phyloP scores from a whole-genome alignment of 2,113 vertebrate genomes.

The Microcebus murinus region DNA sequence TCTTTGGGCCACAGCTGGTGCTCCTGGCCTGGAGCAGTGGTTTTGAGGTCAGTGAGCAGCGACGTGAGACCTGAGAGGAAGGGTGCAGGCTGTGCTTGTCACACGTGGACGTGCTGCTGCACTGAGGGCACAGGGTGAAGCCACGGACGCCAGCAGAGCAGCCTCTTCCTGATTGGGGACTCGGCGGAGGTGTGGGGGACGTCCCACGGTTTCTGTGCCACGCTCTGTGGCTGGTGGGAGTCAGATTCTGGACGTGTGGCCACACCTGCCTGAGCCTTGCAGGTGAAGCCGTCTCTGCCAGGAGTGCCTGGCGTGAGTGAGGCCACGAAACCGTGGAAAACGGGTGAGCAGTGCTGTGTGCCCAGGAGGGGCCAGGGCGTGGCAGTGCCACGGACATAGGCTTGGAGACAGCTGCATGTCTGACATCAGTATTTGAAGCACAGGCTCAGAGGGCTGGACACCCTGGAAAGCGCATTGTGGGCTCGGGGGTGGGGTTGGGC shows the following conservation, averaged over 20 bases:
- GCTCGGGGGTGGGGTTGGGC: background rate
- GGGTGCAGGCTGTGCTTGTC: background rate
- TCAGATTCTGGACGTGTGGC: background rate
- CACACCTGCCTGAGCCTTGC: background rate
- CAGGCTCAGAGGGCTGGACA: too few species aligned
- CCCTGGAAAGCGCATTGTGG: background rate
- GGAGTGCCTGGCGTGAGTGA: background rate
- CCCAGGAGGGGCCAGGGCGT: background rate
- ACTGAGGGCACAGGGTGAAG: background rate
- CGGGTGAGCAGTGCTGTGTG: background rate
- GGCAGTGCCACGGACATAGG: background rate
- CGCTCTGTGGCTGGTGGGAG: background rate
- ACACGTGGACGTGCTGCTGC: accelerated
- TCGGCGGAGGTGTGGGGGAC: too few species aligned
- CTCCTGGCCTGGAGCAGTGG: background rate
- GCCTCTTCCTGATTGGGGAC: background rate
- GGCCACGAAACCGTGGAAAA: background rate
- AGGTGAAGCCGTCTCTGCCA: background rate
- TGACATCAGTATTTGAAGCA: background rate
- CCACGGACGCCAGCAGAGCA: background rate
- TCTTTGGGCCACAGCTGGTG: background rate
- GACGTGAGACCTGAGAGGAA: background rate
- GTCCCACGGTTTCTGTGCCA: background rate
- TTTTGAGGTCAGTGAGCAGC: too few species aligned
- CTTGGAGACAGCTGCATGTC: background rate